Evolutionary conservation across 2,797 vertebrate species (phyloP).

Genomic region (Diglossa cyanea): DNA sequence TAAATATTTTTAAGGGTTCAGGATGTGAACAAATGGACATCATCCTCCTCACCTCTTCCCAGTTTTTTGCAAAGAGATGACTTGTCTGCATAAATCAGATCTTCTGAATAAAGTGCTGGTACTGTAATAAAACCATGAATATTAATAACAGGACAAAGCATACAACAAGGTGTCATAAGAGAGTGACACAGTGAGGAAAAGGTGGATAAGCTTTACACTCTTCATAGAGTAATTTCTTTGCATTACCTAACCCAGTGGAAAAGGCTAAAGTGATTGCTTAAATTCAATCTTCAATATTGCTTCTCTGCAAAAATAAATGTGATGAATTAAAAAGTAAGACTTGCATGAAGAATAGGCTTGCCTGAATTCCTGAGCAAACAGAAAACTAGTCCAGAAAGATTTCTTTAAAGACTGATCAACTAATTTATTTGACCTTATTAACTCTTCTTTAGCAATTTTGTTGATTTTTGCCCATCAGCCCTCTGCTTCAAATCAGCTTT

Average conservation of each 20-base stretch:
- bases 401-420: background rate
- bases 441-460: background rate
- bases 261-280: constrained; percentile 43
- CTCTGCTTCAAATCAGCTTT: constrained; percentile 2
- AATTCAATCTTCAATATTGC: constrained; percentile 44
- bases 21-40: background rate
- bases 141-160: constrained; percentile 20
- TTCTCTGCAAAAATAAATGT: constrained; percentile 47
- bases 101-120: background rate
- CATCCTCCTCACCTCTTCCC: background rate
- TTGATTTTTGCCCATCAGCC: constrained; percentile 21
- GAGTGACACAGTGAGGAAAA: background rate
- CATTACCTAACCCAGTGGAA: constrained; percentile 41
- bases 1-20: background rate
- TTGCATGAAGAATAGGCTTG: constrained; percentile 33
- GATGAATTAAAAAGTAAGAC: constrained; percentile 52
- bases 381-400: constrained; percentile 21
- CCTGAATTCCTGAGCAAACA: constrained; percentile 57
- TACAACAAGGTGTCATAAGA: background rate
- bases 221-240: constrained; percentile 43
- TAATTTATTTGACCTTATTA: constrained; percentile 62
- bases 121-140: constrained; percentile 25
- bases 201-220: constrained; percentile 8
- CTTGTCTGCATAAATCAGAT: background rate
- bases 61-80: background rate